Evolutionary conservation across 2,888 invertebrate genomes (phyloP).

Genomic region (Anoplius nigerrimus): DNA sequence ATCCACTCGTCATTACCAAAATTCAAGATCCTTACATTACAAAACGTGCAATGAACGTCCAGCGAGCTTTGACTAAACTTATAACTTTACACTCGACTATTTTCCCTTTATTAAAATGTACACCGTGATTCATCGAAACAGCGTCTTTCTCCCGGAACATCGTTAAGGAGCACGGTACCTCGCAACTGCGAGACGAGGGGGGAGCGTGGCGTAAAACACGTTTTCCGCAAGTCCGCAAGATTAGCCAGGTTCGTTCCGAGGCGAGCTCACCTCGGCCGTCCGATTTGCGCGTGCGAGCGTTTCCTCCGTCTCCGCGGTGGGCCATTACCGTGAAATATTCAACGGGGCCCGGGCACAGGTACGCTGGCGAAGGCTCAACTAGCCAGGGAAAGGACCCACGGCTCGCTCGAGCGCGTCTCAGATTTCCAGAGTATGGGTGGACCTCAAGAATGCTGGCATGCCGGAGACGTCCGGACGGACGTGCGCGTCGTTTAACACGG

Average conservation of each 20-base stretch:
- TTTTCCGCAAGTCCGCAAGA: slow-evolving; percentile 26
- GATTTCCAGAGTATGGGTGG: slow-evolving; percentile 28
- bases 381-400: slow-evolving; percentile 10
- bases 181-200: slow-evolving; percentile 37
- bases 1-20: too few relatives aligned
- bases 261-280: slow-evolving; percentile 34
- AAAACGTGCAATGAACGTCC: too few relatives aligned
- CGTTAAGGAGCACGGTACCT: slow-evolving; percentile 21
- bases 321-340: slow-evolving; percentile 52
- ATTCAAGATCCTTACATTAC: too few relatives aligned
- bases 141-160: slow-evolving; percentile 1
- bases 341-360: slow-evolving; percentile 38
- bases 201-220: slow-evolving; percentile 43
- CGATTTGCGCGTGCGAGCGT: slow-evolving; percentile 39
- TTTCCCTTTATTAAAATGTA: too few relatives aligned
- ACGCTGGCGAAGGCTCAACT: slow-evolving; percentile 22
- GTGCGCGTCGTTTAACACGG: slow-evolving; percentile 18
- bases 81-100: too few relatives aligned
- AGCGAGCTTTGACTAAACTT: too few relatives aligned
- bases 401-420: slow-evolving; percentile 20
- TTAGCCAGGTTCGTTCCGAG: slow-evolving; percentile 27
- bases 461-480: slow-evolving; percentile 9
- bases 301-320: slow-evolving; percentile 25
- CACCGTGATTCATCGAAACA: too few relatives aligned
- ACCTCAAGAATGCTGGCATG: slow-evolving; percentile 13